These are phyloP conservation scores for Euthynnus affinis DNA, from an alignment of 2,797 vertebrate genomes.

Conservation along the genomic window DNA sequence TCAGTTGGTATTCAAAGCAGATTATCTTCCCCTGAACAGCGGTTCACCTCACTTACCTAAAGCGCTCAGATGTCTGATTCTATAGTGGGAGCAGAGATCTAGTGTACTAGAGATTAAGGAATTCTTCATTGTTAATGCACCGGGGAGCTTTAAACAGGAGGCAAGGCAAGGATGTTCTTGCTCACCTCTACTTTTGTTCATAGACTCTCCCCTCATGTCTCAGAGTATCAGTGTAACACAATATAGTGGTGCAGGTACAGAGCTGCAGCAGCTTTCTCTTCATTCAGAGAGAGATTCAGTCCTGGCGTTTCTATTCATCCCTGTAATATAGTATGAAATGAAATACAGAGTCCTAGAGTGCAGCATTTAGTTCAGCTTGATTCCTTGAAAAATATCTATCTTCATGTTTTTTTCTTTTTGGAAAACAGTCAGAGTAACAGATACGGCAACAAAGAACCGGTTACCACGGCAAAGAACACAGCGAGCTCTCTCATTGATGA, in stretches of 20 bases:
- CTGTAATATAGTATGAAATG: slow-evolving; percentile 37
- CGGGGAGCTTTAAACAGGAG: slow-evolving; percentile 28
- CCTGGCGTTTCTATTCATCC: slow-evolving; percentile 24
- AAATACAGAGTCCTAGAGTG: slow-evolving; percentile 10
- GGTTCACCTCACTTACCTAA: slow-evolving; percentile 60
- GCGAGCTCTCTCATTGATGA: not conserved
- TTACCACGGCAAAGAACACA: not conserved
- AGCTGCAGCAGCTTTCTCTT: slow-evolving; percentile 18
- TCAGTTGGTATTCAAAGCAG: slow-evolving; percentile 75
- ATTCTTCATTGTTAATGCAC: slow-evolving; percentile 46
- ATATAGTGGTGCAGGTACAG: not conserved
- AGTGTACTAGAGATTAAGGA: slow-evolving; percentile 53
- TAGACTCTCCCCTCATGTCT: not conserved
- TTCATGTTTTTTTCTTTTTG: slow-evolving; percentile 1
- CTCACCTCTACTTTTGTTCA: slow-evolving; percentile 26
- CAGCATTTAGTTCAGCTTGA: slow-evolving; percentile 22
- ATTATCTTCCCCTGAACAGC: slow-evolving; percentile 72
- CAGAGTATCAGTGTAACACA: slow-evolving; percentile 20
- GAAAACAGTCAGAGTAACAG: slow-evolving; percentile 12
- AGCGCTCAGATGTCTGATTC: slow-evolving; percentile 51
- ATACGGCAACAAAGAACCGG: not conserved
- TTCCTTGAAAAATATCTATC: slow-evolving; percentile 11
- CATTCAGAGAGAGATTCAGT: slow-evolving; percentile 11
- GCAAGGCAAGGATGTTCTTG: slow-evolving; percentile 17
- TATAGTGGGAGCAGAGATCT: slow-evolving; percentile 46